Conservation (phyloP, 1,140 invertebrate species). For the Zaprionus camerounensis region DNA sequence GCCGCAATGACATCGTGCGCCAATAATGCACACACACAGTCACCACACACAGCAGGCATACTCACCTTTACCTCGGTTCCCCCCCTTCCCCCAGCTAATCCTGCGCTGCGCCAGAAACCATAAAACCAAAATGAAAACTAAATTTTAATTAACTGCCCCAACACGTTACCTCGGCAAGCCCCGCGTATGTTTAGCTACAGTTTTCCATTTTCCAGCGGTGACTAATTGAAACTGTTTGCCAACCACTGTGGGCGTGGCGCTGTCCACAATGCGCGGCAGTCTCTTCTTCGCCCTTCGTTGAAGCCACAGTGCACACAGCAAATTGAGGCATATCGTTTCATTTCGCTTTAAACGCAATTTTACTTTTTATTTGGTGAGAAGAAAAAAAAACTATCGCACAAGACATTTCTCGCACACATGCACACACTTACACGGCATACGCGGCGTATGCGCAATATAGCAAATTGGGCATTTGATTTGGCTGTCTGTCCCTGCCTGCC, state of each 20-base stretch:
- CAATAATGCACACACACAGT: background rate
- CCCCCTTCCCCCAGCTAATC: background rate
- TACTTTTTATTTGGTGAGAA: constrained; percentile 49
- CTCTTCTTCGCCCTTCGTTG: background rate
- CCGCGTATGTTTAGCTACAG: constrained; percentile 21
- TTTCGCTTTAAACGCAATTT: constrained; percentile 38
- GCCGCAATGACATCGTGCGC: constrained; percentile 44
- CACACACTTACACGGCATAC: constrained; percentile 24
- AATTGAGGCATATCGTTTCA: constrained; percentile 28
- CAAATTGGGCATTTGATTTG: constrained; percentile 82
- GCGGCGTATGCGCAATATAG: constrained; percentile 71
- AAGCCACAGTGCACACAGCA: background rate
- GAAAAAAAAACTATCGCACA: constrained; percentile 16
- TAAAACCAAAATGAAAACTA: constrained; percentile 66
- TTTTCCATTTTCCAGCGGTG: constrained; percentile 1
- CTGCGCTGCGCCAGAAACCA: constrained; percentile 31
- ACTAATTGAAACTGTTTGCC: constrained; percentile 54
- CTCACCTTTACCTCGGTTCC: background rate
- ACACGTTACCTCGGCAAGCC: constrained; percentile 4
- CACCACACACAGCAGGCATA: constrained; percentile 11
- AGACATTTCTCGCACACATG: constrained; percentile 15
- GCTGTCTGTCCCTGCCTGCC: constrained; percentile 49
- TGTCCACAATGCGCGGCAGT: background rate
- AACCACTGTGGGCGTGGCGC: constrained; percentile 12
- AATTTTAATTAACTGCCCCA: constrained; percentile 73